phyloP scores from a whole-genome alignment of 2,888 invertebrate genomes.

The Slavum lentiscoides region DNA sequence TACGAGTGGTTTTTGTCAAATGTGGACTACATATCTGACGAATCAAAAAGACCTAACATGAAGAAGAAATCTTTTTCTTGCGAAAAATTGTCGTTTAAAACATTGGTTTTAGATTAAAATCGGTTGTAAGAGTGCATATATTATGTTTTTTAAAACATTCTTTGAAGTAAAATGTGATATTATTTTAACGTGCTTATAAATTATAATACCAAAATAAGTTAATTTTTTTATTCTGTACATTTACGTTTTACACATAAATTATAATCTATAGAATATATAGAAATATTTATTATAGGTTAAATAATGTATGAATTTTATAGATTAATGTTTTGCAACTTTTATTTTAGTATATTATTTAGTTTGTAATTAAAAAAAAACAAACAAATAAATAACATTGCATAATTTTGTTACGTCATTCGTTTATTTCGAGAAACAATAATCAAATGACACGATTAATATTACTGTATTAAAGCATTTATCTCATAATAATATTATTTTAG shows the following conservation, averaged over 20 bases:
- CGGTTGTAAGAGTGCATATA: neutral
- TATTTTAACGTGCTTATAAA: neutral
- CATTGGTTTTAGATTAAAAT: slow-evolving; percentile 56
- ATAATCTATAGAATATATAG: no score
- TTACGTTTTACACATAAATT: no score
- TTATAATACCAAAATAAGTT: no score
- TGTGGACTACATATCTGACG: slow-evolving; percentile 53
- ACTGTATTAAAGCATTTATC: slow-evolving; percentile 24
- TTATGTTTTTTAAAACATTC: neutral
- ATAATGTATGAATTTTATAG: no score
- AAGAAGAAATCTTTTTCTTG: slow-evolving; percentile 41
- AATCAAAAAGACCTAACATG: slow-evolving; percentile 29
- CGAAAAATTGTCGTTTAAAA: slow-evolving; percentile 56
- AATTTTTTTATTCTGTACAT: no score
- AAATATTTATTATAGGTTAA: no score
- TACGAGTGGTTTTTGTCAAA: slow-evolving; percentile 56
- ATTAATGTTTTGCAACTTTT: no score
- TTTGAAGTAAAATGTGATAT: neutral
- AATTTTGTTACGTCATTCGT: neutral
- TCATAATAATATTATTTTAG: slow-evolving; percentile 14
- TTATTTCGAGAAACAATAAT: slow-evolving; percentile 27
- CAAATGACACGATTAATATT: slow-evolving; percentile 4
- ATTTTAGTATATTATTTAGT: neutral
- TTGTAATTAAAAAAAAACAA: neutral
- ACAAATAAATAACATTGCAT: neutral